phyloP scores from a whole-genome alignment of 2,888 invertebrate species.

The Brachypalpus laphriformis region DNA sequence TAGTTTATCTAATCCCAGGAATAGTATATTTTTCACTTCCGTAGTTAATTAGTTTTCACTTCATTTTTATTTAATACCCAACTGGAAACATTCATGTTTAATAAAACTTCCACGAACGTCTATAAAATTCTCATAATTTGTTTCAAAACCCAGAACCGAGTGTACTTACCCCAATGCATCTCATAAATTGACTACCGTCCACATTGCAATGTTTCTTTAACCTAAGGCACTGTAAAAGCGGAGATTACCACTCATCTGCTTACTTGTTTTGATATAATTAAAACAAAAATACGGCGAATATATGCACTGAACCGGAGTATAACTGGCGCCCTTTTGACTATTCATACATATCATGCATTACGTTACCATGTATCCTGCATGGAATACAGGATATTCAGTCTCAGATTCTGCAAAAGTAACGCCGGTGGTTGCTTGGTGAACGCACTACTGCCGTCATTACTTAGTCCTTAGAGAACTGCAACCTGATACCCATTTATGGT shows the following conservation, averaged over 20 bases:
- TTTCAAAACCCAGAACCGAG: not conserved
- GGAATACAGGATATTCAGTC: slow-evolving; percentile 2
- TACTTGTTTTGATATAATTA: slow-evolving; percentile 53
- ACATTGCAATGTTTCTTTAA: not conserved
- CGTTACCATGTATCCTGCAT: not conserved
- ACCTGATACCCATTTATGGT: not conserved
- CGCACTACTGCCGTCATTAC: not conserved
- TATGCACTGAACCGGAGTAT: not conserved
- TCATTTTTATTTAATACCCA: not conserved
- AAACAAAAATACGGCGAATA: slow-evolving; percentile 24
- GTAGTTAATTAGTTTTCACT: slow-evolving; percentile 13
- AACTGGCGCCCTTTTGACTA: not conserved
- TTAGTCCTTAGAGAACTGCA: not conserved
- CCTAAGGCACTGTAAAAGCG: not conserved
- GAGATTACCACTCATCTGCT: slow-evolving; percentile 44
- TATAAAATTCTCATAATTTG: not conserved
- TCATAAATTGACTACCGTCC: slow-evolving; percentile 17
- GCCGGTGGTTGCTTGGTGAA: not conserved
- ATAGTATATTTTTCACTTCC: not conserved
- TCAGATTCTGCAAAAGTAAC: not conserved
- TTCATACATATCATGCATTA: not conserved
- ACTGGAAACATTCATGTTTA: not conserved
- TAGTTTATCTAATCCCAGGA: too few species aligned
- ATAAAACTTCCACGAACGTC: not conserved
- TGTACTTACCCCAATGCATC: slow-evolving; percentile 14